Evolutionary conservation across 2,888 invertebrate genomes (phyloP), one percentile per base, ranked within the genome.

Genomic region (Aethes cnicana): DNA sequence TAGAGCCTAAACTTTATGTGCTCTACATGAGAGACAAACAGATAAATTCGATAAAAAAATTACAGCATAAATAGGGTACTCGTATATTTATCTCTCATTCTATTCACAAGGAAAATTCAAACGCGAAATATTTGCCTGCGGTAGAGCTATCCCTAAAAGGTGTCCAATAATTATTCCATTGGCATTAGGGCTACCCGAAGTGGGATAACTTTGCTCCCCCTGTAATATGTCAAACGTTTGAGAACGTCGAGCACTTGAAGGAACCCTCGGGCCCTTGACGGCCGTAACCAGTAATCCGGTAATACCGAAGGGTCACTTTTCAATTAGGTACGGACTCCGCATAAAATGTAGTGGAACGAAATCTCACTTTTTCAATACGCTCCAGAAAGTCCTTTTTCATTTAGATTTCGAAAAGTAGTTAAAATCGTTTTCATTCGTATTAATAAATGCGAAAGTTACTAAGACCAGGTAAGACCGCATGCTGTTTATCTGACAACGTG

Each of bases 221-320:
- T 65, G 64, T 62, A 64, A 75, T 74, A 79, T 74, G 81, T 81
- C 79, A 79, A 59, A 61, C 57, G 61, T 58, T 61, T 63, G 58
- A 62, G 63, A 57, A 62, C 30, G 23, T 23, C 47, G 32, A 36
- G 48, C 23, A 28, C 44, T 48, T 47, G 25, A 66, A 71, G 70
- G 73, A 70, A 62, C 62, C 62, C 65, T 62, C 64, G 63, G 64
- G 62, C 77, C 74, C 80, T 73, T 77, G 82, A 77, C 81, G 79
- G 77, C 69, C 72, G 78, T 81, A 77, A 76, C 77, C 77, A 74
- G 83, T 81, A 84, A 84, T 84, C 80, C 81, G 77, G 72, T 77
- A 74, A 77, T 77, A 73, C 73, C 71, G 67, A 72, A 76, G 84
- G 84, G 84, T 79, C 80, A 77, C 66, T 76, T 70, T 62, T 50